Percentiles rank a stretch among this genome's conserved stretches.
phyloP scores from a whole-genome alignment of 2,797 vertebrate genomes.

The Nasua narica region DNA sequence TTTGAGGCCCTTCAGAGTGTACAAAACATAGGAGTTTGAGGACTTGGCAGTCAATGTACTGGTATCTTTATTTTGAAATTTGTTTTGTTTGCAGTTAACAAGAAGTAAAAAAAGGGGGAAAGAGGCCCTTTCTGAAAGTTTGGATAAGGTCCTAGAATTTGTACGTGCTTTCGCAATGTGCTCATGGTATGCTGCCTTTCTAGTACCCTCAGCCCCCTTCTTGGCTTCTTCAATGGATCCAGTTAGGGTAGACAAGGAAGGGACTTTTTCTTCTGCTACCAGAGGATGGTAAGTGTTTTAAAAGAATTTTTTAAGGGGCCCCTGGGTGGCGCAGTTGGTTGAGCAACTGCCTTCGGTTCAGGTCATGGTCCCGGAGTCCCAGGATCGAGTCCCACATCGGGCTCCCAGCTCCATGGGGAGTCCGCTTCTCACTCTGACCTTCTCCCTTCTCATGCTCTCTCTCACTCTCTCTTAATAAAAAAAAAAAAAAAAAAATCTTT shows the following conservation, averaged over 20 bases:
- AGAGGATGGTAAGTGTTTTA: neutral
- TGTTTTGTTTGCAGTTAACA: constrained; percentile 5
- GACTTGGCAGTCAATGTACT: neutral
- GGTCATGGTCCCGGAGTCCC: neutral
- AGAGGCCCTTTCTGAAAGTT: neutral
- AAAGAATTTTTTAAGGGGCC: neutral
- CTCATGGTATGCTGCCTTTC: neutral
- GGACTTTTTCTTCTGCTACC: neutral
- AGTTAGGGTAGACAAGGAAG: constrained; percentile 4
- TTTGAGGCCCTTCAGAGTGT: neutral
- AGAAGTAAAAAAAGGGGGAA: neutral
- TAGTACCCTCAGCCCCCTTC: neutral
- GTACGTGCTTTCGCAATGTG: neutral
- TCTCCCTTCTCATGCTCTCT: neutral
- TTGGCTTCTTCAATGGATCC: neutral
- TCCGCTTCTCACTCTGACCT: neutral
- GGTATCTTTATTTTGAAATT: constrained; percentile 30
- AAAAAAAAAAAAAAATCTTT: too few species aligned
- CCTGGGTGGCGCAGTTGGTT: neutral
- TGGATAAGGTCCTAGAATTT: constrained; percentile 7
- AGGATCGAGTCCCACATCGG: accelerated
- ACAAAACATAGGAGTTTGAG: neutral
- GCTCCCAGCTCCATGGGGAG: too few species aligned
- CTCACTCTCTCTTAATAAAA: too few species aligned
- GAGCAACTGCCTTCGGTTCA: neutral